phyloP scores from a whole-genome alignment of 2,113 vertebrate genomes.

The Syngnathus scovelli region DNA sequence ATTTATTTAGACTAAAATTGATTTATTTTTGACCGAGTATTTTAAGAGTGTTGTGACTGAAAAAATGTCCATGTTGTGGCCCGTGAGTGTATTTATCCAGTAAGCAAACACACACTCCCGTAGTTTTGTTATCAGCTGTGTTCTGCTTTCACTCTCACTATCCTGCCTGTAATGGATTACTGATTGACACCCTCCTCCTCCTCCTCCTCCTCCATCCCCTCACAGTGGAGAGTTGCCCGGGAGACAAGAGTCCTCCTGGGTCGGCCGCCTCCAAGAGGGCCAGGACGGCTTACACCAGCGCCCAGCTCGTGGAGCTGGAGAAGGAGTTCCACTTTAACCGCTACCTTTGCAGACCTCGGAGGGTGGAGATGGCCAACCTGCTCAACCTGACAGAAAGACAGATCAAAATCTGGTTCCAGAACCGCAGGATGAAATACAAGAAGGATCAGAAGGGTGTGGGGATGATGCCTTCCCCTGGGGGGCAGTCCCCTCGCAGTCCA shows the following conservation, averaged over 20 bases:
- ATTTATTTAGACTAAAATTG: background rate
- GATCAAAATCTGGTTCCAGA: constrained; percentile 99
- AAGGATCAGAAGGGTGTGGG: constrained; percentile 97
- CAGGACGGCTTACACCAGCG: constrained; percentile 96
- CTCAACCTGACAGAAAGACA: constrained; percentile 97
- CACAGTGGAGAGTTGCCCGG: constrained; percentile 93
- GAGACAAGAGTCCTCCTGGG: constrained; percentile 92
- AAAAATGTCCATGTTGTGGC: background rate
- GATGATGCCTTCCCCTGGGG: constrained; percentile 93
- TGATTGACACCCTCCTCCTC: constrained; percentile 44
- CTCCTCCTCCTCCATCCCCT: constrained; percentile 39
- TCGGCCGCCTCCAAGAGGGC: constrained; percentile 92
- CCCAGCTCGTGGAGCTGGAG: constrained; percentile 98
- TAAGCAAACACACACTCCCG: background rate
- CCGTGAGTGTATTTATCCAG: background rate
- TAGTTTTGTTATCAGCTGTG: constrained; percentile 36
- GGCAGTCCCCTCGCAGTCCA: constrained; percentile 90
- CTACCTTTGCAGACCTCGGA: constrained; percentile 92
- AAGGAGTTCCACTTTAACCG: constrained; percentile 99
- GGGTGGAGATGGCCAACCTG: constrained; percentile 97
- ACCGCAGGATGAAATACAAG: constrained; percentile 98
- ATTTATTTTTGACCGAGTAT: too few species aligned
- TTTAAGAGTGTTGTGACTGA: too few species aligned
- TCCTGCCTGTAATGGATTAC: constrained; percentile 49
- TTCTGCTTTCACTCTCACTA: constrained; percentile 40